Conservation (phyloP, 1,140 invertebrate genomes). For the Cryptotermes secundus region DNA sequence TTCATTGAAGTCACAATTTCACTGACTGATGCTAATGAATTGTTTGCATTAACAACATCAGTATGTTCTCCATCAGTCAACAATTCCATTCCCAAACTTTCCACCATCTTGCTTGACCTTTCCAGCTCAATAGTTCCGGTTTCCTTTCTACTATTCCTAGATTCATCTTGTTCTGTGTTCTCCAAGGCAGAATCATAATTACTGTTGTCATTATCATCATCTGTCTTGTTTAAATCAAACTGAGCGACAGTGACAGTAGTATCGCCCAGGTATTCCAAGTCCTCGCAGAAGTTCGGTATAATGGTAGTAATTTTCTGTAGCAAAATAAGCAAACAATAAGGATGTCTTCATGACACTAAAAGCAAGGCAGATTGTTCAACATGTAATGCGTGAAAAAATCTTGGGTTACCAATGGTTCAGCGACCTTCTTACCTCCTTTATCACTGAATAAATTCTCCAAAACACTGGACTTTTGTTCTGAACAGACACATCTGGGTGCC, state of each 20-base stretch:
- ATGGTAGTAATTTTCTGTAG: conserved; percentile 50
- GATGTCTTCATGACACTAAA: too few species aligned
- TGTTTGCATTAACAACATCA: conserved; percentile 16
- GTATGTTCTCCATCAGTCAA: background rate
- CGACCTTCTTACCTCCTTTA: too few species aligned
- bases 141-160: background rate
- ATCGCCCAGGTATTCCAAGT: conserved; percentile 25
- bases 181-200: conserved; percentile 29
- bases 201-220: conserved; percentile 26
- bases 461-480: too few species aligned
- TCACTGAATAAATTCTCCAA: too few species aligned
- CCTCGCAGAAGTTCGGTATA: conserved; percentile 55
- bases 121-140: background rate
- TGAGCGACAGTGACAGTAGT: background rate
- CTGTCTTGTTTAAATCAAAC: conserved; percentile 25
- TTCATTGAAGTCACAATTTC: conserved; percentile 20
- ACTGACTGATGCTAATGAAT: background rate
- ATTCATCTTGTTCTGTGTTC: conserved; percentile 15
- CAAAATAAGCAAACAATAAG: too few species aligned
- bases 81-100: background rate
- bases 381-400: too few species aligned
- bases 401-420: too few species aligned
- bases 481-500: too few species aligned
- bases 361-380: too few species aligned
- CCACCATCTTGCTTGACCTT: background rate